Evolutionary conservation across 2,888 invertebrate genomes (phyloP), one percentile per base, ranked within the genome.

Genomic region (Leucania comma): DNA sequence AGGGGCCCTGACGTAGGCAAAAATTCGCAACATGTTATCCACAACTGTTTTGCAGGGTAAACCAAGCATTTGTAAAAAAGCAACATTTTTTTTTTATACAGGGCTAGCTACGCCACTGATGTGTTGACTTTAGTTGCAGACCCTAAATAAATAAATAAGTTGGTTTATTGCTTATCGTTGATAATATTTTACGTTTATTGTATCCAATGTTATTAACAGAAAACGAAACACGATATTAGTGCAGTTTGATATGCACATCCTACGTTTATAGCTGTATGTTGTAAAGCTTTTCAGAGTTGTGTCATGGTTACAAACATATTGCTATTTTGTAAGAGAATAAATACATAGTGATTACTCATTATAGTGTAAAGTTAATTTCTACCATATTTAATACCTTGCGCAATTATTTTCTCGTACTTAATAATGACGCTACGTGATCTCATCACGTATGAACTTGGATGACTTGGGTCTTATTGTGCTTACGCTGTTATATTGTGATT

Each of bases 381-480:
- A 80, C 64, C 29, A 61, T 69, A 75, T 63, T 70, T 70, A 73
- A 79, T 80, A 72, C 42, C 62, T 53, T 50, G 54, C 67, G 67
- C 78, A 83, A 83, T 86, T 78, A 86, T 86, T 83, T 84, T 84
- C 78, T 83, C 72, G 79, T 85, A 80, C 58, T 83, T 85, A 83
- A 85, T 83, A 74, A 83, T 81, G 80, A 75, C 63, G 64, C 72
- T 72, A 81, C 80, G 83, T 90, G 90, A 90, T 88, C 88, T 90
- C 90, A 90, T 88, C 90, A 83, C 72, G 66, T 84, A 82, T 85
- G 82, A 87, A 82, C 88, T 89, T 89, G 82, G 80, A 80, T 69
- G 66, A 10, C 46, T 42, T 57, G 10, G 32, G 69, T 42, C 35
- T 54, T 69, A 77, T 69, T 78, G 62, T 71, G 60, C 50, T 54